phyloP scores from a whole-genome alignment of 2,797 vertebrate genomes.

The Xiphophorus birchmanni region DNA sequence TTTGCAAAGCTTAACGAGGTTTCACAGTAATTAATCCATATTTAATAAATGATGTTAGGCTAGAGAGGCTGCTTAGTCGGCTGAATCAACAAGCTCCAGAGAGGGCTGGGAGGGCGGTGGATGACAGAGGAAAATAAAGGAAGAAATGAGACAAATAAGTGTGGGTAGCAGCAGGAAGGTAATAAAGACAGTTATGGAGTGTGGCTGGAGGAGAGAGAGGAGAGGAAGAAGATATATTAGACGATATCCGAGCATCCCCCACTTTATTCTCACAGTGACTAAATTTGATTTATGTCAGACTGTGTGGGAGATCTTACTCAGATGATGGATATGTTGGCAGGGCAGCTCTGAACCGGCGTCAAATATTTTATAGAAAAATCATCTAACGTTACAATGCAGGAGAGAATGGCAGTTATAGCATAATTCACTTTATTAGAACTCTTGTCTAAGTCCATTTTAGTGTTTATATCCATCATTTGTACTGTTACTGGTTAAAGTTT shows the following conservation, averaged over 20 bases:
- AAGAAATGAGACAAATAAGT: slow-evolving; percentile 56
- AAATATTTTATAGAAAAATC: slow-evolving; percentile 11
- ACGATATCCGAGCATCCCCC: slow-evolving; percentile 56
- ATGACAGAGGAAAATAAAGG: slow-evolving; percentile 37
- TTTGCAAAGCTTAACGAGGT: slow-evolving; percentile 63
- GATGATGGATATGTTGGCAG: slow-evolving; percentile 40
- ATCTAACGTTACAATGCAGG: slow-evolving; percentile 6
- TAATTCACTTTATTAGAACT: slow-evolving; percentile 19
- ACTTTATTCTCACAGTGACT: slow-evolving; percentile 50
- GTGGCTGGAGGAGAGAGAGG: slow-evolving; percentile 34
- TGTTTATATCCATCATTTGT: neutral
- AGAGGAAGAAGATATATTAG: slow-evolving; percentile 35
- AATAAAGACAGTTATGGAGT: slow-evolving; percentile 49
- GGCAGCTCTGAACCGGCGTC: slow-evolving; percentile 8
- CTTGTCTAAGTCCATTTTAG: neutral
- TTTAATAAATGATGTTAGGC: slow-evolving; percentile 65
- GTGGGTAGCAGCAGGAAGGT: slow-evolving; percentile 30
- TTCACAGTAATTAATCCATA: slow-evolving; percentile 69
- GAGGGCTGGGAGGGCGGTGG: slow-evolving; percentile 3
- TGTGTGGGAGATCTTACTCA: slow-evolving; percentile 48
- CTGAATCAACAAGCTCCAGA: slow-evolving; percentile 54
- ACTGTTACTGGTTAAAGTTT: neutral
- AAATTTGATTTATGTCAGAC: slow-evolving; percentile 47
- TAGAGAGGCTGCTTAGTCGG: slow-evolving; percentile 48
- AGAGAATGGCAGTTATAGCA: neutral